Percentiles rank a stretch among this genome's conserved stretches.
These are phyloP conservation scores for Pseudorhiza aurosa DNA, from an alignment of 30 jellyfish, hydroid and myxozoan species.

Conservation along the genomic window DNA sequence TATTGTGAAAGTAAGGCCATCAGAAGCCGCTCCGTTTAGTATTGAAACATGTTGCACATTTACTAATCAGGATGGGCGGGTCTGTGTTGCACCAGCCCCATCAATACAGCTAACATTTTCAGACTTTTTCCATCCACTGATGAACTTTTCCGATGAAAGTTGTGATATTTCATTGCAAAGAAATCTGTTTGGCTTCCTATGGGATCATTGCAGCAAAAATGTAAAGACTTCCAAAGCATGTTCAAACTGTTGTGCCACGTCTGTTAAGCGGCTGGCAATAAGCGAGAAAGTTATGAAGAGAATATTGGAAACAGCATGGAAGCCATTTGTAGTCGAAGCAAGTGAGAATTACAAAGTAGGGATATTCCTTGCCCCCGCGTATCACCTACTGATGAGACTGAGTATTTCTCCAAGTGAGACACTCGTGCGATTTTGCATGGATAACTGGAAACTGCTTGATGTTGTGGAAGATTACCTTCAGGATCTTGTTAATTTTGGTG, in stretches of 20 bases:
- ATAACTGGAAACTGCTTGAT: constrained; percentile 67
- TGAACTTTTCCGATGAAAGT: background rate
- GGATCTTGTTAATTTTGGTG: background rate
- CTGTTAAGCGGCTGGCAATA: constrained; percentile 35
- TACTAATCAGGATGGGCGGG: constrained; percentile 33
- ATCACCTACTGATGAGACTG: constrained; percentile 30
- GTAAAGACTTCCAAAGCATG: constrained; percentile 1
- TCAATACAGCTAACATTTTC: constrained; percentile 19
- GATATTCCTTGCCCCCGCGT: constrained; percentile 58
- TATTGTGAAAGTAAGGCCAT: constrained; percentile 17
- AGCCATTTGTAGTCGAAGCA: constrained; percentile 7
- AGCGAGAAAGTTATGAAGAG: background rate
- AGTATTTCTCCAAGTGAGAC: constrained; percentile 27
- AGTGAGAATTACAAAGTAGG: constrained; percentile 16
- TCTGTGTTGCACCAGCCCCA: constrained; percentile 47
- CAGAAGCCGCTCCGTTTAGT: constrained; percentile 13
- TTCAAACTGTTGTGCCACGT: constrained; percentile 11
- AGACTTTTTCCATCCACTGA: constrained; percentile 54
- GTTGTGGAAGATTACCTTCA: constrained; percentile 51
- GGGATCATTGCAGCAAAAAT: constrained; percentile 29
- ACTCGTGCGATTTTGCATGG: constrained; percentile 54
- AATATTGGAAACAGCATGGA: constrained; percentile 8
- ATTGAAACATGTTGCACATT: constrained; percentile 28
- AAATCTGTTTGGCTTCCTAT: constrained; percentile 14
- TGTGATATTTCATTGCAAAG: background rate